Evolutionary conservation across 2,888 invertebrate species (phyloP), one percentile per base, ranked within the genome.

Genomic region (Muscina levida): DNA sequence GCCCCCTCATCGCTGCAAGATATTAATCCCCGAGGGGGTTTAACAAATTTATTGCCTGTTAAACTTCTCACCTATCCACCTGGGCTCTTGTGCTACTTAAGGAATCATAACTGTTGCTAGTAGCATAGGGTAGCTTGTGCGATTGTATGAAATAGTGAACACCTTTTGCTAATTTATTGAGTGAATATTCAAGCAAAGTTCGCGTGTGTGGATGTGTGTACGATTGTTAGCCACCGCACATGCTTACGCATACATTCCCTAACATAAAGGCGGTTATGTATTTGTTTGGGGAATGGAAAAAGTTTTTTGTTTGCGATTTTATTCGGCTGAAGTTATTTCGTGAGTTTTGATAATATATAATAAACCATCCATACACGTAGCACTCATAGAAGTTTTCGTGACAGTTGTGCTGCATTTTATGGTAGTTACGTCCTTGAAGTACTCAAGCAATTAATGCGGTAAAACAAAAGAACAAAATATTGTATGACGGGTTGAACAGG

Each of bases 91-190:
- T 42, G 42, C 62, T 42, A 42, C 6, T 62, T 19, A 22, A 2
- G 0, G 19, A 13, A 1, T 5, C 62, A 62, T 11, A 11, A 22
- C 22, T 62, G 19, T 42, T 31, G 31, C 31, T 31, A 13, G 22
- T 11, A 22, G 53, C 19, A 56, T 42, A 51, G 26, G n/a, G n/a
- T n/a, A n/a, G n/a, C n/a, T n/a, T 62, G 4, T 15, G 62, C 37
- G 42, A 42, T 19, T 62, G 62, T 62, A 42, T 62, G 42, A 62
- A 62, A 22, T 22, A 26, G 42, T 53, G 68, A 65, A 73, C 70
- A 71, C 73, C 70, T 66, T 70, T 31, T 37, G 17, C 39, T 53
- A 70, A 78, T 70, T 78, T 78, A 73, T 73, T 65, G 56, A 46
- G 48, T 70, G 68, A 70, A 37, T 70, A 73, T 78, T 65, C 56